Percentiles rank a stretch among this genome's conserved stretches.
phyloP scores from a whole-genome alignment of 2,888 invertebrate genomes.

The Pinctada fucata region DNA sequence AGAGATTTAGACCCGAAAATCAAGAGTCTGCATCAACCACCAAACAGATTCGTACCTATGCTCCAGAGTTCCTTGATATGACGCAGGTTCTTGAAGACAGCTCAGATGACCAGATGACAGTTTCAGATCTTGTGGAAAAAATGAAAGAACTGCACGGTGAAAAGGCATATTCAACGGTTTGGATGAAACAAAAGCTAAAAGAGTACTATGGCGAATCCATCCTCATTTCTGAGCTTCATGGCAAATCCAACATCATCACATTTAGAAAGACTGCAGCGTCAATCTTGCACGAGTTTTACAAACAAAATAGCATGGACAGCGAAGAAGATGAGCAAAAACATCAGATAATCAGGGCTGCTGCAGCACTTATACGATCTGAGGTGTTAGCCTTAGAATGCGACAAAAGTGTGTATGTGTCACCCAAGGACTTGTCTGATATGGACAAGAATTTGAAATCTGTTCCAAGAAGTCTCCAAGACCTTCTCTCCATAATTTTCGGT shows the following conservation, averaged over 20 bases:
- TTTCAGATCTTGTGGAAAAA: slow-evolving; percentile 26
- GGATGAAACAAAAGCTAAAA: slow-evolving; percentile 42
- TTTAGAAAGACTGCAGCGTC: slow-evolving; percentile 41
- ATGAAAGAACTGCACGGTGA: slow-evolving; percentile 34
- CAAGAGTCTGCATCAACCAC: too few relatives aligned
- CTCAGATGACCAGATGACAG: slow-evolving; percentile 36
- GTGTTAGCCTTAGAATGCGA: slow-evolving; percentile 38
- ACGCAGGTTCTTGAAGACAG: slow-evolving; percentile 32
- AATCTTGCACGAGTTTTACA: slow-evolving; percentile 44
- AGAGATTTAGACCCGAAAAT: not conserved
- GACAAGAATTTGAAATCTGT: slow-evolving; percentile 29
- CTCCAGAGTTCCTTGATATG: slow-evolving; percentile 13
- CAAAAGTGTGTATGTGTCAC: slow-evolving; percentile 44
- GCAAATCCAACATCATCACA: slow-evolving; percentile 48
- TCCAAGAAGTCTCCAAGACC: slow-evolving; percentile 32
- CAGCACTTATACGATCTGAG: slow-evolving; percentile 53
- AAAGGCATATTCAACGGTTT: slow-evolving; percentile 17
- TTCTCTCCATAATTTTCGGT: slow-evolving; percentile 29
- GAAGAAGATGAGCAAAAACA: not conserved
- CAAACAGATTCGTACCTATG: not conserved
- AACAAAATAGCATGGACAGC: slow-evolving; percentile 8
- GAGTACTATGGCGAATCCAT: slow-evolving; percentile 50
- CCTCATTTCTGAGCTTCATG: slow-evolving; percentile 44
- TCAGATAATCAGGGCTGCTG: slow-evolving; percentile 54
- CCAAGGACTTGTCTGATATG: slow-evolving; percentile 28